phyloP scores from a whole-genome alignment of 2,888 invertebrate genomes.

The Diploptera punctata region DNA sequence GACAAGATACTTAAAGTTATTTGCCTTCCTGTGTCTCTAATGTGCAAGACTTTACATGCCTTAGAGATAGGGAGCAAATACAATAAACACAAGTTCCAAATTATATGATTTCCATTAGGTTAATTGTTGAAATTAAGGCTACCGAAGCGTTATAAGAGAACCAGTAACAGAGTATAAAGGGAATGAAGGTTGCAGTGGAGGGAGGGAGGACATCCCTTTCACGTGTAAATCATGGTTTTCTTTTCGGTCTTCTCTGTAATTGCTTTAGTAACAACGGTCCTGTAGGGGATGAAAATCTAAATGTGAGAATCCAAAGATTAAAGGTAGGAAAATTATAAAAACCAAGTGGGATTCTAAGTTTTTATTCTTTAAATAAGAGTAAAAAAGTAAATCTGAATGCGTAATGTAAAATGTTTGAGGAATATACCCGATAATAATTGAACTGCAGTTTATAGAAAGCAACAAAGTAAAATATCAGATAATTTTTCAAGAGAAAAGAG shows the following conservation, averaged over 20 bases:
- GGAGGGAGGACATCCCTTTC: conserved; percentile 4
- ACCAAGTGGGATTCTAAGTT: too few relatives aligned
- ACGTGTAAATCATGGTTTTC: conserved; percentile 36
- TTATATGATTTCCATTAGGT: conserved; percentile 46
- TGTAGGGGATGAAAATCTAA: neutral
- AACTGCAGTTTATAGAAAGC: too few relatives aligned
- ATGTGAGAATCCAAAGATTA: neutral
- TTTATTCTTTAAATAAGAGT: too few relatives aligned
- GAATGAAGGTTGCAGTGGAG: neutral
- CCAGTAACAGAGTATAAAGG: conserved; percentile 6
- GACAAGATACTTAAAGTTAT: too few relatives aligned
- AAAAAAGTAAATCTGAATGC: too few relatives aligned
- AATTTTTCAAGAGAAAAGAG: too few relatives aligned
- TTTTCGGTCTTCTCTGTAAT: conserved; percentile 30
- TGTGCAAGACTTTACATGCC: too few relatives aligned
- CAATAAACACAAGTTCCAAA: conserved; percentile 45
- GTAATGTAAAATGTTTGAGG: too few relatives aligned
- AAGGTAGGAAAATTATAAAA: neutral
- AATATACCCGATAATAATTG: too few relatives aligned
- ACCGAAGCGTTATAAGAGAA: conserved; percentile 34
- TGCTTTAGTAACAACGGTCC: conserved; percentile 6
- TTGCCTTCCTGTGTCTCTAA: too few relatives aligned
- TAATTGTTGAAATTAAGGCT: conserved; percentile 45
- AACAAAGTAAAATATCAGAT: too few relatives aligned
- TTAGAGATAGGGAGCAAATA: conserved; percentile 34